phyloP scores from a whole-genome alignment of 2,888 invertebrate genomes.

The Patella ulyssiponensis region DNA sequence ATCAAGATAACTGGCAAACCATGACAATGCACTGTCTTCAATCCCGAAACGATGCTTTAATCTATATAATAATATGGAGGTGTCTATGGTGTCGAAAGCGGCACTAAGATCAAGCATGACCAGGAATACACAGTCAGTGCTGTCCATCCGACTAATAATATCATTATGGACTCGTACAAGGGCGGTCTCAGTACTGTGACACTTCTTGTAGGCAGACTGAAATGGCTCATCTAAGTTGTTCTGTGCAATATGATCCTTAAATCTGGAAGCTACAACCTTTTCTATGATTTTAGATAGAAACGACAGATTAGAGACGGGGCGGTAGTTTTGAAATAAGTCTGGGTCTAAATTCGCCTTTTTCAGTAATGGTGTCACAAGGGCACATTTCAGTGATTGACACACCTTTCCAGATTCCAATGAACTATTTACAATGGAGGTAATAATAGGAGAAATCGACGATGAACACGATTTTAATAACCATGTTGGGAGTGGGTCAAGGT shows the following conservation, averaged over 20 bases:
- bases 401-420: neutral
- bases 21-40: neutral
- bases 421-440: neutral
- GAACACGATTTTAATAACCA: neutral
- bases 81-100: neutral
- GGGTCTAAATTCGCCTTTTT: neutral
- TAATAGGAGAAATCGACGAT: neutral
- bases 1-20: neutral
- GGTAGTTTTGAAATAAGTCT: neutral
- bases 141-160: neutral
- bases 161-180: constrained; percentile 3
- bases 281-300: no score
- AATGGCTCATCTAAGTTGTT: no score
- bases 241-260: no score
- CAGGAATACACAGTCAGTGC: no score
- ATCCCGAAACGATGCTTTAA: neutral
- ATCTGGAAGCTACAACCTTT: no score
- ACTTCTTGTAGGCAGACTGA: no score
- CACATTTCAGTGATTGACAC: neutral
- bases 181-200: no score
- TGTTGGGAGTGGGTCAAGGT: neutral
- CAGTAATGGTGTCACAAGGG: neutral
- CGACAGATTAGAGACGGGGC: neutral
- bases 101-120: no score
- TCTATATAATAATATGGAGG: constrained; percentile 11